A percentile compares a stretch with the other conserved stretches of the same genome.
These are phyloP conservation scores for Gobius niger DNA, from an alignment of 2,113 vertebrate species.

Conservation along the genomic window DNA sequence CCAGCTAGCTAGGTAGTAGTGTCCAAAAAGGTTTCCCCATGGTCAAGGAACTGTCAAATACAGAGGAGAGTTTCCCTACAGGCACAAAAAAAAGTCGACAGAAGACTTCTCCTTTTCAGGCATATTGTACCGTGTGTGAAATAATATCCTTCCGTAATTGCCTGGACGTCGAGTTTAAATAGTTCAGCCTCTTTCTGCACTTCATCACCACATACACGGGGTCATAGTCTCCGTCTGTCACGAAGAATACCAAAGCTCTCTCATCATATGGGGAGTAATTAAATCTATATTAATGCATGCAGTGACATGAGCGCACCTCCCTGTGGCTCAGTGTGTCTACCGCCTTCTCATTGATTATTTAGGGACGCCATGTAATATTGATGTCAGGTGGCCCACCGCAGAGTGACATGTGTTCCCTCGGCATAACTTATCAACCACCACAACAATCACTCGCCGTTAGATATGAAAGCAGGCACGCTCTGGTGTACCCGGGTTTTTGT, in stretches of 20 bases:
- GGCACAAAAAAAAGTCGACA: too few relatives aligned
- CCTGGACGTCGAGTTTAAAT: background rate
- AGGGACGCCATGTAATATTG: slow-evolving; percentile 46
- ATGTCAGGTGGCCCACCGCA: slow-evolving; percentile 43
- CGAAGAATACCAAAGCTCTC: background rate
- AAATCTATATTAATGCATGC: slow-evolving; percentile 5
- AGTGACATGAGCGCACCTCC: slow-evolving; percentile 4
- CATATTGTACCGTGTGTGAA: too few relatives aligned
- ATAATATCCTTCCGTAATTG: background rate
- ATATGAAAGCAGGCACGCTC: background rate
- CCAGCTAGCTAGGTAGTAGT: too few relatives aligned
- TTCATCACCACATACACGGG: background rate
- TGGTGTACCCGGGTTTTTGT: background rate
- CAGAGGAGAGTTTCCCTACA: too few relatives aligned
- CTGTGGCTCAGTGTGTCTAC: slow-evolving; percentile 39
- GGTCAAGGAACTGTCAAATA: too few relatives aligned
- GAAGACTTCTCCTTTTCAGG: too few relatives aligned
- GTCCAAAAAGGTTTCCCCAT: too few relatives aligned
- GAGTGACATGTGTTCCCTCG: slow-evolving; percentile 26
- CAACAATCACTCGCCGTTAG: background rate
- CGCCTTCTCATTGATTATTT: slow-evolving; percentile 53
- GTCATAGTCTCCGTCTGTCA: background rate
- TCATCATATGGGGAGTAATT: slow-evolving; percentile 41
- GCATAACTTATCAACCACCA: slow-evolving; percentile 20
- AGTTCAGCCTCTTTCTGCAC: background rate